Percentiles rank a stretch among this genome's conserved stretches.
These are phyloP conservation scores for human (Homo sapiens) DNA, from an alignment of 2,113 vertebrate genomes.

Conservation along the genomic window DNA sequence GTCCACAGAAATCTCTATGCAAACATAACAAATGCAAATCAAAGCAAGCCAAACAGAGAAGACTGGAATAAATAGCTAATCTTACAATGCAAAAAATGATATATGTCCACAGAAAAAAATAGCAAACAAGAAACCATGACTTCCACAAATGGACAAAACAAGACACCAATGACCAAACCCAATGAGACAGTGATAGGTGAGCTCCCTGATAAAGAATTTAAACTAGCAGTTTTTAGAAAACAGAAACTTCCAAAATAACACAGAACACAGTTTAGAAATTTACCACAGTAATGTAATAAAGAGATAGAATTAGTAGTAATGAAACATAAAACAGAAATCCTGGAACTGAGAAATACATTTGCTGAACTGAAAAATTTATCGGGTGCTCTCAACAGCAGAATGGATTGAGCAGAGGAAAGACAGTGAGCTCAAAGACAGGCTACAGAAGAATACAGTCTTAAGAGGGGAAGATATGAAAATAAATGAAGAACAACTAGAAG, in stretches of 20 bases:
- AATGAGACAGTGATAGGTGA: background rate
- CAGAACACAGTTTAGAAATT: background rate
- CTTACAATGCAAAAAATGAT: background rate
- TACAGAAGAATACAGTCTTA: background rate
- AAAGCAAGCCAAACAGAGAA: background rate
- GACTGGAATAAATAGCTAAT: background rate
- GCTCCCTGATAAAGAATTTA: background rate
- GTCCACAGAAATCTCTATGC: background rate
- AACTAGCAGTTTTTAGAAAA: background rate
- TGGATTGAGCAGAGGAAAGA: background rate
- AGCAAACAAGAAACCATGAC: background rate
- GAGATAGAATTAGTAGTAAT: background rate
- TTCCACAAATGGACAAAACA: background rate
- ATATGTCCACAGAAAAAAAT: background rate
- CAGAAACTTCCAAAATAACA: background rate
- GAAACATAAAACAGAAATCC: background rate
- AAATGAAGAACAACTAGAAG: background rate
- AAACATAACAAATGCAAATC: background rate
- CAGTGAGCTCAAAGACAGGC: background rate
- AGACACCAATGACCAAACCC: background rate
- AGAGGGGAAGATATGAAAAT: background rate
- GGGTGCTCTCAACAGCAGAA: background rate
- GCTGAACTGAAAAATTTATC: background rate
- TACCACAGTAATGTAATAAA: background rate
- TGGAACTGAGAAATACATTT: background rate